Percentiles rank a stretch among this genome's conserved stretches.
phyloP scores from a whole-genome alignment of 2,113 vertebrate genomes.

The Spea multiplicata region DNA sequence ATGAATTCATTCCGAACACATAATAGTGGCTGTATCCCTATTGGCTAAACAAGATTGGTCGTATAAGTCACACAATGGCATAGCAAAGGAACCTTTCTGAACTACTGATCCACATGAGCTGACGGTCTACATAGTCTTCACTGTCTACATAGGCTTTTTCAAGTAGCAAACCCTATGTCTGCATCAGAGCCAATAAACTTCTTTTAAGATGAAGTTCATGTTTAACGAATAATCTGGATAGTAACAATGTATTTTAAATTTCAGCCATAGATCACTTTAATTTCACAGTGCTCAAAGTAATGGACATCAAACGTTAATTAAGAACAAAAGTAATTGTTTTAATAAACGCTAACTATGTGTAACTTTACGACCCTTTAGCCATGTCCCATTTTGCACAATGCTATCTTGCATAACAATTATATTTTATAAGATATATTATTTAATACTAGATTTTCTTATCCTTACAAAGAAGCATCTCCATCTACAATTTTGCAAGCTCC shows the following conservation, averaged over 20 bases:
- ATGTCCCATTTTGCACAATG: no score
- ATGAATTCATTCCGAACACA: slow-evolving; percentile 47
- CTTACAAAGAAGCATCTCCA: background rate
- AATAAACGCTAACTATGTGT: no score
- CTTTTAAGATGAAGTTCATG: background rate
- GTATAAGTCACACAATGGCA: slow-evolving; percentile 41
- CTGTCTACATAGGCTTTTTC: background rate
- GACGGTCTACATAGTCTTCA: slow-evolving; percentile 37
- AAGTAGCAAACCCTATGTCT: background rate
- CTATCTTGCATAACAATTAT: background rate
- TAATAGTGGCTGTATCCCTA: slow-evolving; percentile 46
- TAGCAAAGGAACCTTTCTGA: slow-evolving; percentile 46
- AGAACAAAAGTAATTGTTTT: no score
- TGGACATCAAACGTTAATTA: no score
- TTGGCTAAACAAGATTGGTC: slow-evolving; percentile 44
- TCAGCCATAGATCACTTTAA: background rate
- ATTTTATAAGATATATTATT: background rate
- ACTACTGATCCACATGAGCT: slow-evolving; percentile 48
- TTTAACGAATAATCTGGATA: background rate
- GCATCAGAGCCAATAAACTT: background rate
- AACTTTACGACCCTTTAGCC: no score
- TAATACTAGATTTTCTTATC: slow-evolving; percentile 1
- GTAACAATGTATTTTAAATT: background rate
- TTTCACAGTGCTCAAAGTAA: background rate
- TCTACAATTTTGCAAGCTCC: background rate